Conservation (phyloP, 2,797 vertebrate genomes). For the Euthynnus affinis region DNA sequence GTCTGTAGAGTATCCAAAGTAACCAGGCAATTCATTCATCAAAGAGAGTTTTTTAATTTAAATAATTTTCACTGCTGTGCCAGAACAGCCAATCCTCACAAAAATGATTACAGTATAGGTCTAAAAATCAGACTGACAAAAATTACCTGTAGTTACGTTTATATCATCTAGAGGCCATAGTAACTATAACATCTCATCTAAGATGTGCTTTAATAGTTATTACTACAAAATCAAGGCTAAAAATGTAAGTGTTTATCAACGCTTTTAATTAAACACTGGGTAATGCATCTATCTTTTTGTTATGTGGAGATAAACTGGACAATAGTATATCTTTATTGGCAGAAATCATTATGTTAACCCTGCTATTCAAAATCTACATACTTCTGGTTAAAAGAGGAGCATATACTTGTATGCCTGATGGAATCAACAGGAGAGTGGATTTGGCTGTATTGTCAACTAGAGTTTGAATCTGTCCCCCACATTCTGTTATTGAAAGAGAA, state of each 20-base stretch:
- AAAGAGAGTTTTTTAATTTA: neutral
- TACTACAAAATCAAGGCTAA: neutral
- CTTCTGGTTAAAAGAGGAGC: constrained; percentile 48
- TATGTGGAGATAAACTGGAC: constrained; percentile 41
- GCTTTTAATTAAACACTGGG: neutral
- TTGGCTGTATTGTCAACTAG: constrained; percentile 68
- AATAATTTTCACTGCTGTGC: neutral
- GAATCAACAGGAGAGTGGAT: constrained; percentile 65
- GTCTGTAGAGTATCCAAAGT: neutral
- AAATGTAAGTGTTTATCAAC: neutral
- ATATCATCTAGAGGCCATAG: no score
- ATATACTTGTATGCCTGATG: constrained; percentile 50
- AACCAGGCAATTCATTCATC: neutral
- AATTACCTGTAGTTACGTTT: no score
- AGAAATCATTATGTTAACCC: constrained; percentile 37
- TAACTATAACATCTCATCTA: neutral
- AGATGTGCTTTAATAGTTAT: neutral
- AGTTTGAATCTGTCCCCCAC: constrained; percentile 69
- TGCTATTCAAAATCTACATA: constrained; percentile 26
- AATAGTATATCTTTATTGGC: constrained; percentile 46
- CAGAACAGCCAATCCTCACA: no score
- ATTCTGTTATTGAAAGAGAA: constrained; percentile 72
- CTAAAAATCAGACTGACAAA: no score
- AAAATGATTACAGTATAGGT: no score
- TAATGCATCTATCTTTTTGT: constrained; percentile 17